These are phyloP conservation scores for Subacronicta megacephala DNA, from an alignment of 2,888 invertebrate species.

Conservation along the genomic window DNA sequence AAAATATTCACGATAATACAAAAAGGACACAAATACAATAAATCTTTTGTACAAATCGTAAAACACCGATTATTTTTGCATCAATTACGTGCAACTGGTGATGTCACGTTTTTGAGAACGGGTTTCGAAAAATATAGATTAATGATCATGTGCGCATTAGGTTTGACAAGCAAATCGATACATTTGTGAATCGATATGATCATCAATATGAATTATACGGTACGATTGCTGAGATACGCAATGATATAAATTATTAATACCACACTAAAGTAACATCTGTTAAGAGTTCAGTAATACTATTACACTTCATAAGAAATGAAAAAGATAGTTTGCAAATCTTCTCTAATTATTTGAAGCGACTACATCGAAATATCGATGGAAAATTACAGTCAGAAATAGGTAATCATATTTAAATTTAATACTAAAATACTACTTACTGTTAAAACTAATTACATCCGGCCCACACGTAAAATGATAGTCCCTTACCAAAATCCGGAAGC, in stretches of 20 bases:
- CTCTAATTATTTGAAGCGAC: too few relatives aligned
- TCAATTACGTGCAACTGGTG: constrained; percentile 57
- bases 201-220: constrained; percentile 86
- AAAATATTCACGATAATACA: constrained; percentile 28
- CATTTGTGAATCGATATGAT: constrained; percentile 67
- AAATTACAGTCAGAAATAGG: too few relatives aligned
- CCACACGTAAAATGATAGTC: constrained; percentile 46
- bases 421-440: constrained; percentile 20
- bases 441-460: constrained; percentile 42
- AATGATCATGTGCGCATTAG: constrained; percentile 60
- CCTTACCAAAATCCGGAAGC: constrained; percentile 57
- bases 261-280: constrained; percentile 33
- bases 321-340: not conserved
- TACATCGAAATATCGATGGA: too few relatives aligned
- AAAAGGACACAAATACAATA: constrained; percentile 26
- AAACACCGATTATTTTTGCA: constrained; percentile 60
- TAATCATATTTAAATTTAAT: constrained; percentile 1
- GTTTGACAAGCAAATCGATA: constrained; percentile 67
- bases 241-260: constrained; percentile 38
- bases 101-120: constrained; percentile 53
- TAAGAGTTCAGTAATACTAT: not conserved
- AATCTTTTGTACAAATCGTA: constrained; percentile 33
- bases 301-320: not conserved
- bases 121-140: constrained; percentile 66
- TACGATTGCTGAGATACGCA: constrained; percentile 63